phyloP scores from a whole-genome alignment of 2,888 invertebrate genomes.

The Apodemia duryi region DNA sequence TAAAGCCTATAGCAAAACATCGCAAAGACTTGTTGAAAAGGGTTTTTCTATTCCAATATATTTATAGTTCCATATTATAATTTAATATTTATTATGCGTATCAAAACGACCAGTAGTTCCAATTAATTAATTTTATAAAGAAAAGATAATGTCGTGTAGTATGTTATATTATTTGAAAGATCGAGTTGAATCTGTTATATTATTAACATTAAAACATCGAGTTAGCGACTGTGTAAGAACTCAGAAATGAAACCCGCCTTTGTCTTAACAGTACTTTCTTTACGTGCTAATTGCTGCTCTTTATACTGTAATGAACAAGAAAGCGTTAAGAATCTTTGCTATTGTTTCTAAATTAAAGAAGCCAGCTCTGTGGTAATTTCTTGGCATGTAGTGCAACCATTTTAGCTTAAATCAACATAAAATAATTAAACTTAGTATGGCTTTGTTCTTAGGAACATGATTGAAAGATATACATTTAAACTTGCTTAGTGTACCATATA shows the following conservation, averaged over 20 bases:
- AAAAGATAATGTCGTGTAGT: background rate
- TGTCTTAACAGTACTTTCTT: slow-evolving; percentile 50
- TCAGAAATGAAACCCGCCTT: slow-evolving; percentile 31
- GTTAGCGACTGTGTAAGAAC: slow-evolving; percentile 1
- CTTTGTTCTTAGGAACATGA: background rate
- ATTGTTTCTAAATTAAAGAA: slow-evolving; percentile 62
- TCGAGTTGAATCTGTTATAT: background rate
- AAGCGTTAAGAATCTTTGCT: slow-evolving; percentile 60
- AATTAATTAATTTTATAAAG: no score
- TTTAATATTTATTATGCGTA: no score
- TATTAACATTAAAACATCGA: background rate
- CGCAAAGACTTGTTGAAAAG: no score
- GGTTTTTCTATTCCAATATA: no score
- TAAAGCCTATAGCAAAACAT: no score
- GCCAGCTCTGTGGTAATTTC: slow-evolving; percentile 3
- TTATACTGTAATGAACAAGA: slow-evolving; percentile 57
- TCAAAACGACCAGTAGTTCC: no score
- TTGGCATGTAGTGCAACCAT: background rate
- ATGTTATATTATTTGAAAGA: background rate
- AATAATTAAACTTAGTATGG: background rate
- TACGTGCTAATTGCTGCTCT: slow-evolving; percentile 63
- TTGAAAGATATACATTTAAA: no score
- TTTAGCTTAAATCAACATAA: background rate
- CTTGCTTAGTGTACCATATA: no score
- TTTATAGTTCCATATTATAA: no score